Conservation (phyloP, 1,140 invertebrate genomes). For the Lasaia peninsularis region DNA sequence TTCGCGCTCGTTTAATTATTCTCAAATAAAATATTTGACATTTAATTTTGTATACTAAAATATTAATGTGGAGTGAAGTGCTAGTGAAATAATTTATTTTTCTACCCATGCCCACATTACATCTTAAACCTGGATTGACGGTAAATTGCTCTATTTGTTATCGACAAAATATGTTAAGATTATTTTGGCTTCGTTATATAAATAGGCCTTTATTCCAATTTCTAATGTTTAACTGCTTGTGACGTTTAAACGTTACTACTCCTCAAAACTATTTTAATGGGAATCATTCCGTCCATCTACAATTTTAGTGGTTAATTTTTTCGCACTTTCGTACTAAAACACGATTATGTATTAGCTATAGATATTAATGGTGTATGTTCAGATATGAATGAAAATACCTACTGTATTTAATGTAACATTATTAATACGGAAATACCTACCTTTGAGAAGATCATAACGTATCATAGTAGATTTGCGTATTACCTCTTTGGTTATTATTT, state of each 20-base stretch:
- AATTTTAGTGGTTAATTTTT: too few species aligned
- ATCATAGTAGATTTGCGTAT: too few species aligned
- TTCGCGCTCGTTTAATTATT: slow-evolving; percentile 55
- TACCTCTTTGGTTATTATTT: too few species aligned
- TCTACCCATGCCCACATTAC: slow-evolving; percentile 67
- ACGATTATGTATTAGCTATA: too few species aligned
- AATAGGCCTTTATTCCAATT: slow-evolving; percentile 33
- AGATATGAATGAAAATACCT: too few species aligned
- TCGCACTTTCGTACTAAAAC: too few species aligned
- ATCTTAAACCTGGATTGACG: slow-evolving; percentile 72
- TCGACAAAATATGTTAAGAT: slow-evolving; percentile 20
- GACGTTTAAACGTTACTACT: background rate
- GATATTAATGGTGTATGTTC: too few species aligned
- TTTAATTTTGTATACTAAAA: slow-evolving; percentile 29
- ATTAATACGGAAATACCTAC: too few species aligned
- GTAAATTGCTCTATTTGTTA: slow-evolving; percentile 43
- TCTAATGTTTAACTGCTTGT: background rate
- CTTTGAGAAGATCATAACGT: too few species aligned
- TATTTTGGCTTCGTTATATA: slow-evolving; percentile 45
- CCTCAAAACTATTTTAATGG: too few species aligned
- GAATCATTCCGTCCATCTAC: too few species aligned
- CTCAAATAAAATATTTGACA: slow-evolving; percentile 38
- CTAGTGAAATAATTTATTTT: slow-evolving; percentile 32
- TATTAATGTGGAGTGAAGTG: slow-evolving; percentile 53
- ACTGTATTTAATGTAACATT: too few species aligned